phyloP scores from a whole-genome alignment of 2,888 invertebrate genomes.

The Galeopsomyia nigrocyanea region DNA sequence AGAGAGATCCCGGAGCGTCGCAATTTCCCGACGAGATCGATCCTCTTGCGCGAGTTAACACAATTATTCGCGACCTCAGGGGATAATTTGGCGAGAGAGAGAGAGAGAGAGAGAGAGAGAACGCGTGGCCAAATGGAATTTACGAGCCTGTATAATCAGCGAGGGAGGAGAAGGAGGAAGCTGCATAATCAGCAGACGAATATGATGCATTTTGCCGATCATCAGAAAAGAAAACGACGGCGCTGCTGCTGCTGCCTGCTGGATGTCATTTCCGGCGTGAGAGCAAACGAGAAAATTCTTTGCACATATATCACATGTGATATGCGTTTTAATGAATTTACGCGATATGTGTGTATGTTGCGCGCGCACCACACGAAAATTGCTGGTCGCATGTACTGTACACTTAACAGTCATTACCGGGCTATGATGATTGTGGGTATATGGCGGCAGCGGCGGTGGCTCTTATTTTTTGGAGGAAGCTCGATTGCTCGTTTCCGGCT shows the following conservation, averaged over 20 bases:
- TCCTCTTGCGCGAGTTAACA: constrained; percentile 35
- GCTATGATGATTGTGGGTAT: constrained; percentile 32
- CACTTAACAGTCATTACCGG: too few relatives aligned
- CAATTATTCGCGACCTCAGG: constrained; percentile 38
- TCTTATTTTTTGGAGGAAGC: constrained; percentile 40
- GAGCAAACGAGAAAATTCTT: not conserved
- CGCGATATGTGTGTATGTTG: constrained; percentile 18
- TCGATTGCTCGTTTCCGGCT: constrained; percentile 43
- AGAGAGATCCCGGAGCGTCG: constrained; percentile 1
- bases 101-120: constrained; percentile 34
- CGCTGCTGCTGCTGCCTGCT: constrained; percentile 1
- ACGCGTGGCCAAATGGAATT: constrained; percentile 37
- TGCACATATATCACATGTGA: constrained; percentile 26
- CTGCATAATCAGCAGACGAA: constrained; percentile 53
- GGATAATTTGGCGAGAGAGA: constrained; percentile 43
- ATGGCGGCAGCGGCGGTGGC: constrained; percentile 31
- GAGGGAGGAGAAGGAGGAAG: constrained; percentile 12
- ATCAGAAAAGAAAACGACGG: too few relatives aligned
- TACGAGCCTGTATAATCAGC: constrained; percentile 51
- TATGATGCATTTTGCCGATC: too few relatives aligned
- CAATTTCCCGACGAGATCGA: constrained; percentile 38
- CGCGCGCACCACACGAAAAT: constrained; percentile 30
- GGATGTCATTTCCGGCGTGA: constrained; percentile 52
- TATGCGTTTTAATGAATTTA: constrained; percentile 48
- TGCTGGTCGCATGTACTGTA: constrained; percentile 28